phyloP scores from a whole-genome alignment of 2,888 invertebrate species.

The Tinea trinotella region DNA sequence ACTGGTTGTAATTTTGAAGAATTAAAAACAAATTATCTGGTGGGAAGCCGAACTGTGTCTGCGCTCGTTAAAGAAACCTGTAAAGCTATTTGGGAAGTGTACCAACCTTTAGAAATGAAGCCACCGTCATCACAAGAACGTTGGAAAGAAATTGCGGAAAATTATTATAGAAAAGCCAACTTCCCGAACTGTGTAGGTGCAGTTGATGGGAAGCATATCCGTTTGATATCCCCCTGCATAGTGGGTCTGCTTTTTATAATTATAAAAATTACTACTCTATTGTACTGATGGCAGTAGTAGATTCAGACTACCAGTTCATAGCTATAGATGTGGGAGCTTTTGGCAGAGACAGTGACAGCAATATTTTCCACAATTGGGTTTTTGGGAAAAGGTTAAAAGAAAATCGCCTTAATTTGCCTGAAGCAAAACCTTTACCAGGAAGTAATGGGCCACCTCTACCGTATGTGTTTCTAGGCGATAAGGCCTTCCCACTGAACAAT shows the following conservation, averaged over 20 bases:
- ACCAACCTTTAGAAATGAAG: slow-evolving; percentile 23
- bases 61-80: slow-evolving; percentile 24
- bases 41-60: slow-evolving; percentile 24
- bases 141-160: slow-evolving; percentile 24
- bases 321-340: slow-evolving; percentile 23
- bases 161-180: slow-evolving; percentile 21
- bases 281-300: slow-evolving; percentile 22
- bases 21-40: slow-evolving; percentile 19
- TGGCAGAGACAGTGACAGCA: slow-evolving; percentile 24
- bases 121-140: slow-evolving; percentile 23
- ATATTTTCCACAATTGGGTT: slow-evolving; percentile 22
- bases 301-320: slow-evolving; percentile 24
- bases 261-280: slow-evolving; percentile 22
- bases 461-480: slow-evolving; percentile 25
- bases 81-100: slow-evolving; percentile 23
- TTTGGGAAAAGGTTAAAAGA: slow-evolving; percentile 21
- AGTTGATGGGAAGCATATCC: slow-evolving; percentile 23
- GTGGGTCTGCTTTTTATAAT: slow-evolving; percentile 22
- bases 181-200: slow-evolving; percentile 22
- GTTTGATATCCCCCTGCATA: slow-evolving; percentile 21
- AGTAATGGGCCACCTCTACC: slow-evolving; percentile 23
- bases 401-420: slow-evolving; percentile 25
- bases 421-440: slow-evolving; percentile 23
- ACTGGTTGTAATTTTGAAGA: slow-evolving; percentile 25
- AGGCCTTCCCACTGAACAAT: slow-evolving; percentile 25